Evolutionary conservation across 23 tunicate genomes (phyloP), one percentile per base, ranked within the genome.

Genomic region (Oikopleura albicans): DNA sequence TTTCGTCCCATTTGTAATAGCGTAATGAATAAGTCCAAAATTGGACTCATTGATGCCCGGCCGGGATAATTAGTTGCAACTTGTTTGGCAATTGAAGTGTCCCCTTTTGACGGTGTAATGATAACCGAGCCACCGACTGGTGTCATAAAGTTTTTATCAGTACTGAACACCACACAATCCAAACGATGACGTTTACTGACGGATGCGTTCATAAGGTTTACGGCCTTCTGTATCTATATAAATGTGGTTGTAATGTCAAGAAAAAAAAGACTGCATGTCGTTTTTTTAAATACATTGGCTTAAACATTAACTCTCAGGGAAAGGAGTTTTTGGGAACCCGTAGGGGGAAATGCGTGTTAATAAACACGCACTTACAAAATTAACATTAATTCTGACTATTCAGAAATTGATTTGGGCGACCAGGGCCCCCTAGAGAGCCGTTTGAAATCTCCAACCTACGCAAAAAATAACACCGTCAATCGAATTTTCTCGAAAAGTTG

Each of bases 41-140:
- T 88, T 8, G 99, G 99, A 16, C 91, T 83, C 37, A 91, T 89
- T 31, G 91, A 90, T 31, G 91, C 99, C 1, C 99, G 84, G 29
- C 99, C 99, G n/a, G 99, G 96, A 71, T 95, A 95, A 39, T 94
- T 90, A 0, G 86, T 40, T 1, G 99, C 99, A 39, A 95, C 87
- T 84, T 87, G 76, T 27, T 83, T 71, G 4, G 34, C 34, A 27
- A 71, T 71, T 16, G 79, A 29, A 71, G 35, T 12, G 28, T 12
- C 79, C 33, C 31, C 63, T 38, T 87, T 87, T 22, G 83, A 28
- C 49, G 84, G 84, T 63, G 86, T 57, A 2, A 88, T 90, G 29
- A 95, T 87, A 0, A 95, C 66, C 1, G 99, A 91, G 38, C 99
- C 99, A 41, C 96, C 99, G 0, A 95, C 99, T 0, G 99, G 99